Conservation (phyloP, 1,140 invertebrate genomes). For the Rhagoletis zephyria region DNA sequence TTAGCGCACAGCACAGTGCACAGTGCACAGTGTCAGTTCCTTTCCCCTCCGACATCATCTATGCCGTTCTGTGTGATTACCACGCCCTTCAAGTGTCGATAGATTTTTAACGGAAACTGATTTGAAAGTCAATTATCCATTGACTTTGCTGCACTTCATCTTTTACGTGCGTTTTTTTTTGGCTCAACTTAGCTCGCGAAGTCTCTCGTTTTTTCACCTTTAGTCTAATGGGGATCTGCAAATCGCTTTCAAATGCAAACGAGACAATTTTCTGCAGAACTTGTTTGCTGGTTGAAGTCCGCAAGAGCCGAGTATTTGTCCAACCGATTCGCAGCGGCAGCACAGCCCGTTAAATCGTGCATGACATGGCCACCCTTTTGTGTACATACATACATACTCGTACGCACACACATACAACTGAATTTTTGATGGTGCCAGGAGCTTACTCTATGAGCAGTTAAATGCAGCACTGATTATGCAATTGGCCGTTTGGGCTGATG, state of each 20-base stretch:
- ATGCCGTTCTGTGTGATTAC: background rate
- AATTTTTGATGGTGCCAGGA: background rate
- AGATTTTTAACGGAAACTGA: slow-evolving; percentile 73
- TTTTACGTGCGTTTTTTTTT: background rate
- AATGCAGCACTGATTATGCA: slow-evolving; percentile 8
- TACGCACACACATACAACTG: background rate
- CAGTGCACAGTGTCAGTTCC: background rate
- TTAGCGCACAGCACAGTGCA: background rate
- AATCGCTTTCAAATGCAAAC: slow-evolving; percentile 71
- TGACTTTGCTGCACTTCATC: slow-evolving; percentile 57
- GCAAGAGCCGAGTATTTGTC: background rate
- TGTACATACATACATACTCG: too few species aligned
- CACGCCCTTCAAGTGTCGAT: slow-evolving; percentile 63
- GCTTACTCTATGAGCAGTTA: background rate
- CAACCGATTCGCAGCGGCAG: background rate
- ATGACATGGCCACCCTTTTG: background rate
- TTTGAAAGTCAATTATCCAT: slow-evolving; percentile 73
- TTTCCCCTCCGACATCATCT: background rate
- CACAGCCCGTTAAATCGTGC: background rate
- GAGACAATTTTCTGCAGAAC: slow-evolving; percentile 53
- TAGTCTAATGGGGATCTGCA: slow-evolving; percentile 56
- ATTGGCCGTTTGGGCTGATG: background rate
- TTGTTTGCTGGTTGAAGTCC: background rate
- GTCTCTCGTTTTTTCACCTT: background rate
- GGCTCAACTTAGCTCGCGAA: background rate